Percentiles rank a stretch among this genome's conserved stretches.
phyloP scores from a whole-genome alignment of 2,113 vertebrate genomes.

The Epinephelus lanceolatus region DNA sequence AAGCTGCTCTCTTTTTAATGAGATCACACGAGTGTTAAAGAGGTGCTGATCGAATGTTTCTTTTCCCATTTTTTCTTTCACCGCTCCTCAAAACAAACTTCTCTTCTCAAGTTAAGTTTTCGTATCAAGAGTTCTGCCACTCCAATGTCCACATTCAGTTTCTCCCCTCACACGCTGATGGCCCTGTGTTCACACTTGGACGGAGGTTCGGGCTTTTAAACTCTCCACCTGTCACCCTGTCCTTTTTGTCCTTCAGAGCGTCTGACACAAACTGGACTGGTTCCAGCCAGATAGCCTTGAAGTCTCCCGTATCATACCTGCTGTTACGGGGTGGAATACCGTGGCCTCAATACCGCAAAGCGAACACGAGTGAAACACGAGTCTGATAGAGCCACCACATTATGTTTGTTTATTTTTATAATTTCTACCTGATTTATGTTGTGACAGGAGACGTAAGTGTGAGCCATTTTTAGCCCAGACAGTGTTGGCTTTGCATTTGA shows the following conservation, averaged over 20 bases:
- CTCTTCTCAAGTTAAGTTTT: neutral
- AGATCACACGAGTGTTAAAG: neutral
- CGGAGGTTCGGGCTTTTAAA: conserved; percentile 44
- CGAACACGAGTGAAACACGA: neutral
- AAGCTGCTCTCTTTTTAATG: neutral
- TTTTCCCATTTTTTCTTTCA: neutral
- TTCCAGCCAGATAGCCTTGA: conserved; percentile 19
- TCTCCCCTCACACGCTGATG: neutral
- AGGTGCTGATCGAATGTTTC: neutral
- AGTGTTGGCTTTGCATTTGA: conserved; percentile 32
- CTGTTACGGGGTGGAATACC: neutral
- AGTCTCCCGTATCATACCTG: neutral
- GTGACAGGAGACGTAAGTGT: conserved; percentile 46
- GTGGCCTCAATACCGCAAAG: conserved; percentile 3
- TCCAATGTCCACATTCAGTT: conserved; percentile 1
- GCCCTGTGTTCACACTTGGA: conserved; percentile 43
- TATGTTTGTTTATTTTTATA: conserved; percentile 53
- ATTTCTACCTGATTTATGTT: conserved; percentile 62
- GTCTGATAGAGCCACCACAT: conserved; percentile 13
- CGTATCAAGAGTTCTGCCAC: conserved; percentile 4
- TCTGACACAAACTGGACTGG: conserved; percentile 3
- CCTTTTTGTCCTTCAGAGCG: conserved; percentile 40
- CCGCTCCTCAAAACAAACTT: neutral
- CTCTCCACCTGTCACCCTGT: conserved; percentile 56
- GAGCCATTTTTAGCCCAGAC: conserved; percentile 61